phyloP scores from a whole-genome alignment of 2,113 vertebrate species.

The Copsychus sechellarum region DNA sequence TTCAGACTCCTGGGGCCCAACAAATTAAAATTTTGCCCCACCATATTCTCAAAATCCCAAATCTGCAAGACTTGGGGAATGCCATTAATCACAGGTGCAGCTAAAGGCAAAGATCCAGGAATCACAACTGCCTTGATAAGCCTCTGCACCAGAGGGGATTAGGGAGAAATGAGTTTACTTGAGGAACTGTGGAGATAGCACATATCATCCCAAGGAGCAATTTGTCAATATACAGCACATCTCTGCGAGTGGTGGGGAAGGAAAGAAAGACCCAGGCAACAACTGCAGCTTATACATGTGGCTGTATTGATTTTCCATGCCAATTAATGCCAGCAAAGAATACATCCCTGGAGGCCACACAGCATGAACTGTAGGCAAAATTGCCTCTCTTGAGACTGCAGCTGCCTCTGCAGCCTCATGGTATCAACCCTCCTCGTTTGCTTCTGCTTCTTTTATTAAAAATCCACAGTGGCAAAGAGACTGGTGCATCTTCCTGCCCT shows the following conservation, averaged over 20 bases:
- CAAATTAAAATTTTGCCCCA: neutral
- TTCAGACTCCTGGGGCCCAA: neutral
- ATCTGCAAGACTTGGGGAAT: neutral
- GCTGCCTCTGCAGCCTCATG: neutral
- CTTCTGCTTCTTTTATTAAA: neutral
- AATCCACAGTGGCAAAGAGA: neutral
- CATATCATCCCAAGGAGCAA: neutral
- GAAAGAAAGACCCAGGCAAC: neutral
- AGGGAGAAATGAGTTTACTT: neutral
- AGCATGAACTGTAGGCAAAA: neutral
- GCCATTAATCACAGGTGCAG: neutral
- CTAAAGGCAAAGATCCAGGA: constrained; percentile 7
- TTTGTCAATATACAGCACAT: neutral
- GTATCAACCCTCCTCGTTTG: neutral
- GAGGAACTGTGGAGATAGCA: neutral
- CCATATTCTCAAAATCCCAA: neutral
- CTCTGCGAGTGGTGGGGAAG: neutral
- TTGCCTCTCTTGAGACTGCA: neutral
- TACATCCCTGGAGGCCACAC: neutral
- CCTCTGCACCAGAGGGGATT: neutral
- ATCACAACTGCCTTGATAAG: neutral
- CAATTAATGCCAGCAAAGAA: constrained; percentile 10
- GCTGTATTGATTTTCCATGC: constrained; percentile 6
- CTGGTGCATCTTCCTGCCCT: neutral
- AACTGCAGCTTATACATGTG: neutral